Conservation (phyloP, 2,888 invertebrate species). For the Scelioninae gen. 2 region DNA sequence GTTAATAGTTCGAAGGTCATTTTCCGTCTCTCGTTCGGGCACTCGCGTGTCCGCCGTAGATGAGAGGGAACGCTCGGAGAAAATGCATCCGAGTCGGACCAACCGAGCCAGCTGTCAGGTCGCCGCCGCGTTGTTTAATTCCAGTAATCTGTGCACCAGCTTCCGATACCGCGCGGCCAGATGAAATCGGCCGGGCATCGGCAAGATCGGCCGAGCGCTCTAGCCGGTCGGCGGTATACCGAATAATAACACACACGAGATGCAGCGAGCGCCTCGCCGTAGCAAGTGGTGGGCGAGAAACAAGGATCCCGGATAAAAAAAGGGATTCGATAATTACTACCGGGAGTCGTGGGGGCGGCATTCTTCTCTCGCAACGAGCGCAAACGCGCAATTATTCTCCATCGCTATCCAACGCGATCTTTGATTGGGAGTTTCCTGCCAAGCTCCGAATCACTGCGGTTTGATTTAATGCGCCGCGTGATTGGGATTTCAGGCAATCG, state of each 20-base stretch:
- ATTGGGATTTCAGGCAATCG: conserved; percentile 2
- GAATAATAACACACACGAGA: conserved; percentile 70
- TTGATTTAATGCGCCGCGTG: conserved; percentile 34
- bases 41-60: conserved; percentile 50
- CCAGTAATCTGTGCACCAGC: conserved; percentile 73
- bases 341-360: conserved; percentile 75
- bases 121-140: conserved; percentile 68
- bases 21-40: conserved; percentile 13
- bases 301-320: conserved; percentile 52
- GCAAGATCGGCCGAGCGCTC: conserved; percentile 56
- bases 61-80: conserved; percentile 36
- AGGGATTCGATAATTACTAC: conserved; percentile 74
- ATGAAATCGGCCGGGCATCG: conserved; percentile 56
- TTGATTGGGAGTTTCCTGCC: conserved; percentile 69
- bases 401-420: conserved; percentile 70
- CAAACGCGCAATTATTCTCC: conserved; percentile 74
- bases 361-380: conserved; percentile 73
- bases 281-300: conserved; percentile 57
- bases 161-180: conserved; percentile 68
- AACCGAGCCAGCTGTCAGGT: conserved; percentile 57
- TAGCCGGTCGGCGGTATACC: conserved; percentile 65
- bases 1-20: conserved; percentile 46
- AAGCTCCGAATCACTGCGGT: conserved; percentile 33
- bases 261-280: conserved; percentile 36
- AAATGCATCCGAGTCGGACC: conserved; percentile 47